Evolutionary conservation across 1,140 invertebrate species (phyloP).

Genomic region (Lanistes nyassanus): DNA sequence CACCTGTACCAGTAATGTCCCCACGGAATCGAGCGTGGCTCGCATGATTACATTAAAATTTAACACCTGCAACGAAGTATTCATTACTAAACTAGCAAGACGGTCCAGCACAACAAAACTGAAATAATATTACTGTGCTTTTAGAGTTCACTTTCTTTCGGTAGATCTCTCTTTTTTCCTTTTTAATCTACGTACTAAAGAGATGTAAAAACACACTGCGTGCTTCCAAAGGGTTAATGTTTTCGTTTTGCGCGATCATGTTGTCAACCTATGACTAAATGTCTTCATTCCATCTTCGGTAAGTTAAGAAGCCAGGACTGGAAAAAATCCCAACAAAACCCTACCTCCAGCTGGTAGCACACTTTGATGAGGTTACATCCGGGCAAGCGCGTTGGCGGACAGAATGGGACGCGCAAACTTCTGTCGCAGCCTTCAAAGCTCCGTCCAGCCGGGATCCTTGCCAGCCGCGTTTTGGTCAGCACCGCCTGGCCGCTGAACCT

Average conservation of each 20-base stretch:
- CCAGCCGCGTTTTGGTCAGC: slow-evolving; percentile 2
- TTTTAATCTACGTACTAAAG: background rate
- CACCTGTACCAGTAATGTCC: background rate
- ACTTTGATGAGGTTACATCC: slow-evolving; percentile 30
- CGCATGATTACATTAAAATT: background rate
- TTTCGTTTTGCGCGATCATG: too few species aligned
- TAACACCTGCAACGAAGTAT: background rate
- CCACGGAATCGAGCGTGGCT: background rate
- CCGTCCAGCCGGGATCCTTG: slow-evolving; percentile 21
- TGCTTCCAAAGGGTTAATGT: background rate
- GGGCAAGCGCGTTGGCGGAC: slow-evolving; percentile 21
- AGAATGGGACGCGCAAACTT: slow-evolving; percentile 16
- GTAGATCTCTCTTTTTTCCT: background rate
- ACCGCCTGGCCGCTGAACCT: slow-evolving; percentile 8
- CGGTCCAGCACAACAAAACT: background rate
- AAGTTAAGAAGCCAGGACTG: too few species aligned
- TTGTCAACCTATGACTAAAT: too few species aligned
- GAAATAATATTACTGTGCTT: background rate
- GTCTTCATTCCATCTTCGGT: too few species aligned
- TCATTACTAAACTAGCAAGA: background rate
- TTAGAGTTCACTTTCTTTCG: background rate
- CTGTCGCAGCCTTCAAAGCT: slow-evolving; percentile 29
- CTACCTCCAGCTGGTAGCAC: slow-evolving; percentile 23
- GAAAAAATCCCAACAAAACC: too few species aligned
- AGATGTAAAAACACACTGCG: background rate